phyloP scores from a whole-genome alignment of 35 echinoderm and acorn worm genomes.

The Acanthaster planci region DNA sequence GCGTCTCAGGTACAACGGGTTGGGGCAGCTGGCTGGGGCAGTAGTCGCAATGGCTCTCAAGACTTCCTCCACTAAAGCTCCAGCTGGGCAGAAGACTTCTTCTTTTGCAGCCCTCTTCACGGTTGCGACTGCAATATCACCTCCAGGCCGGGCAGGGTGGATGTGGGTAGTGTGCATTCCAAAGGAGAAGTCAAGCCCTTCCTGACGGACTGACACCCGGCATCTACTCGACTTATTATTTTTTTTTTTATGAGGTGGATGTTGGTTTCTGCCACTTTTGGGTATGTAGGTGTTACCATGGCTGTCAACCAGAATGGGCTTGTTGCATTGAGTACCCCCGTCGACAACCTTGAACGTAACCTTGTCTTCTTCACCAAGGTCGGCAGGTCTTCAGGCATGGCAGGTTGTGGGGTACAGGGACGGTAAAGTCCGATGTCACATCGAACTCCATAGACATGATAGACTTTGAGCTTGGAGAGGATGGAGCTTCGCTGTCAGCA shows the following conservation, averaged over 20 bases:
- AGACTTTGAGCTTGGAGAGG: no score
- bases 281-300: not conserved
- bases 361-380: no score
- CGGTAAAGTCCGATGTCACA: no score
- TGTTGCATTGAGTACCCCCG: no score
- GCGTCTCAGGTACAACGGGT: not conserved
- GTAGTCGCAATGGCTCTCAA: not conserved
- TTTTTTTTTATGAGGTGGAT: not conserved
- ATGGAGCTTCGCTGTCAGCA: no score
- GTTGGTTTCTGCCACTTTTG: not conserved
- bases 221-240: not conserved
- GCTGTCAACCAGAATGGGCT: no score
- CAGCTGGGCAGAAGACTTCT: not conserved
- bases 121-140: not conserved
- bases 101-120: not conserved
- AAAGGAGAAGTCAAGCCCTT: not conserved
- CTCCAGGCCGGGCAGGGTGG: not conserved
- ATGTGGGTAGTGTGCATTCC: not conserved
- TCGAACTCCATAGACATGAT: no score
- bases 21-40: not conserved
- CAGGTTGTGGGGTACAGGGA: no score
- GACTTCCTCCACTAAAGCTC: not conserved
- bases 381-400: no score
- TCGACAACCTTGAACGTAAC: no score
- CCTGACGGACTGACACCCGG: not conserved